Evolutionary conservation across 2,888 invertebrate genomes (phyloP).

Genomic region (Rhopalosiphum nymphaeae): DNA sequence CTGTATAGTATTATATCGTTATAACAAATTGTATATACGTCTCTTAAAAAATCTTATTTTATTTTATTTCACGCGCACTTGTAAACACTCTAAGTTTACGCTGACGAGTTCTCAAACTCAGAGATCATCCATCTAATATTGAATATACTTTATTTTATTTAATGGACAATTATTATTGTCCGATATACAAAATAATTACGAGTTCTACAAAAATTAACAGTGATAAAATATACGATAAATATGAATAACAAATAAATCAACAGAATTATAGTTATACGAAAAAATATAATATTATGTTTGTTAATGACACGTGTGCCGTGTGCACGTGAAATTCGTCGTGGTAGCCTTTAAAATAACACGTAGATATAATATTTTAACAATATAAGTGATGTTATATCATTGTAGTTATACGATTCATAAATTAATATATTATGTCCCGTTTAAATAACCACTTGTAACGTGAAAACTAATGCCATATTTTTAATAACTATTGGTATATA

Average conservation of each 20-base stretch:
- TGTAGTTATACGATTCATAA: neutral
- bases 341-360: neutral
- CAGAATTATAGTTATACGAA: neutral
- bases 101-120: neutral
- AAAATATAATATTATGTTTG: neutral
- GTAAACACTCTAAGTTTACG: neutral
- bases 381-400: neutral
- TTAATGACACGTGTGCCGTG: neutral
- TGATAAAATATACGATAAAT: neutral
- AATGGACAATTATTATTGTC: neutral
- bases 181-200: neutral
- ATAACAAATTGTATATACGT: neutral
- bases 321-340: neutral
- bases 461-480: neutral
- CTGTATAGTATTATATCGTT: neutral
- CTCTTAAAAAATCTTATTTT: neutral
- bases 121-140: neutral
- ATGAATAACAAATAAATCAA: neutral
- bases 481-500: neutral
- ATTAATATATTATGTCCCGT: neutral
- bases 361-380: neutral
- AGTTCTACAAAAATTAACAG: neutral
- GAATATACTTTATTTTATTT: neutral
- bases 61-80: neutral
- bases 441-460: neutral